Percentiles rank a stretch among this genome's conserved stretches.
Conservation (phyloP, 2,888 invertebrate genomes). For the Trissolcus brochymenae region DNA sequence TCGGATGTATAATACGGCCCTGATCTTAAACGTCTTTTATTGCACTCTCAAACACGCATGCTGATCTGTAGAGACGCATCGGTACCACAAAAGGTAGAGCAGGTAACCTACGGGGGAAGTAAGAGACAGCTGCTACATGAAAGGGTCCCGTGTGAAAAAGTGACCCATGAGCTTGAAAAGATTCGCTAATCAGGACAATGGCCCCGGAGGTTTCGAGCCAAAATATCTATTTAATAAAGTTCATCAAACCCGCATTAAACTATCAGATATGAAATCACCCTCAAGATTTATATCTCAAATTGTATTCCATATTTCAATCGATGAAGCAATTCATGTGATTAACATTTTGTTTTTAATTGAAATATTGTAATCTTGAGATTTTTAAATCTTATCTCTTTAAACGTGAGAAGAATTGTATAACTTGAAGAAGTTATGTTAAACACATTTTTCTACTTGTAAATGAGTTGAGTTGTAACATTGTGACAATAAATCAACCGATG, state of each 20-base stretch:
- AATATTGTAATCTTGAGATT: not conserved
- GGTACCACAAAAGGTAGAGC: conserved; percentile 19
- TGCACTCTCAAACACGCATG: not conserved
- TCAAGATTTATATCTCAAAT: too few species aligned
- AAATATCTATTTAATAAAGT: conserved; percentile 8
- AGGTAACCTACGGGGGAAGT: conserved; percentile 48
- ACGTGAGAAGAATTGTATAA: not conserved
- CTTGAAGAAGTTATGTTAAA: too few species aligned
- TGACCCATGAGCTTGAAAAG: conserved; percentile 40
- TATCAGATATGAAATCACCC: too few species aligned
- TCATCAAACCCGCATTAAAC: conserved; percentile 13
- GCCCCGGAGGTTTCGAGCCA: conserved; percentile 24
- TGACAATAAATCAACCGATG: too few species aligned
- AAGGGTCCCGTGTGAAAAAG: conserved; percentile 51
- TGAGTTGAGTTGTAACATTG: conserved; percentile 2
- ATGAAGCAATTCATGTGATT: not conserved
- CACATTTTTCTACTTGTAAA: too few species aligned
- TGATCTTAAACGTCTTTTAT: not conserved
- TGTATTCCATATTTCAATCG: not conserved
- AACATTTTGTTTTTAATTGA: conserved; percentile 1
- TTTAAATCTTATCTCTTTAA: too few species aligned
- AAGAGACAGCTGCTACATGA: conserved; percentile 52
- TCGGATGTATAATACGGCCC: conserved; percentile 14
- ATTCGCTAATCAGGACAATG: conserved; percentile 45
- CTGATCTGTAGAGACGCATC: not conserved